A percentile compares a stretch with the other conserved stretches of the same genome.
Conservation (phyloP, 35 echinoderm and acorn worm species). For the Heliocidaris tuberculata region DNA sequence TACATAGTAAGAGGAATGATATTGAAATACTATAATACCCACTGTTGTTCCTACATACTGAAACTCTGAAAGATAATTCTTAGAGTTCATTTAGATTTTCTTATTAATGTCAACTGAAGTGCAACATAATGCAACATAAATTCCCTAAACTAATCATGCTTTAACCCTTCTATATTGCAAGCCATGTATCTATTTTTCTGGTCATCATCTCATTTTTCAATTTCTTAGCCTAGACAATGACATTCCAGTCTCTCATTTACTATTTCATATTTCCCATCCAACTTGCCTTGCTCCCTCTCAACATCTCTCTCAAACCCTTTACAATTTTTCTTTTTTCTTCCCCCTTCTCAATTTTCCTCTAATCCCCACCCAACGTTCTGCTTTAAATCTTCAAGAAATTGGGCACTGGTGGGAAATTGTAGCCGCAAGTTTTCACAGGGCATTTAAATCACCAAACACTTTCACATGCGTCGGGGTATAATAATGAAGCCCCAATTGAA, state of each 20-base stretch:
- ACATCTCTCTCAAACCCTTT: background rate
- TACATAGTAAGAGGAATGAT: too few relatives aligned
- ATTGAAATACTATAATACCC: too few relatives aligned
- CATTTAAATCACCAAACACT: slow-evolving; percentile 18
- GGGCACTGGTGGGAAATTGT: background rate
- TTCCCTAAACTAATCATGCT: too few relatives aligned
- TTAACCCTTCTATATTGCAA: background rate
- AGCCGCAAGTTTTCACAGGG: background rate
- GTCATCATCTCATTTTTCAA: background rate
- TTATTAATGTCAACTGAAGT: too few relatives aligned
- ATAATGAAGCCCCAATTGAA: background rate
- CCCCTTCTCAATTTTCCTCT: background rate
- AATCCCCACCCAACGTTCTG: background rate
- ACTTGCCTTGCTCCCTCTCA: background rate
- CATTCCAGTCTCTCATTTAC: background rate
- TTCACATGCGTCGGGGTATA: background rate
- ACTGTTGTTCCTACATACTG: too few relatives aligned
- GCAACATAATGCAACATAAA: too few relatives aligned
- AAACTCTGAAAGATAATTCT: too few relatives aligned
- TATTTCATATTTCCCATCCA: background rate
- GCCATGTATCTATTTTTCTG: background rate
- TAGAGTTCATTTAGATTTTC: too few relatives aligned
- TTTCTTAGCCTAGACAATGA: background rate
- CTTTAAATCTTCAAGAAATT: background rate
- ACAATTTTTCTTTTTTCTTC: background rate